A percentile compares a stretch with the other conserved stretches of the same genome.
Conservation (phyloP, 2,888 invertebrate species). For the Blastobasis lacticolella region DNA sequence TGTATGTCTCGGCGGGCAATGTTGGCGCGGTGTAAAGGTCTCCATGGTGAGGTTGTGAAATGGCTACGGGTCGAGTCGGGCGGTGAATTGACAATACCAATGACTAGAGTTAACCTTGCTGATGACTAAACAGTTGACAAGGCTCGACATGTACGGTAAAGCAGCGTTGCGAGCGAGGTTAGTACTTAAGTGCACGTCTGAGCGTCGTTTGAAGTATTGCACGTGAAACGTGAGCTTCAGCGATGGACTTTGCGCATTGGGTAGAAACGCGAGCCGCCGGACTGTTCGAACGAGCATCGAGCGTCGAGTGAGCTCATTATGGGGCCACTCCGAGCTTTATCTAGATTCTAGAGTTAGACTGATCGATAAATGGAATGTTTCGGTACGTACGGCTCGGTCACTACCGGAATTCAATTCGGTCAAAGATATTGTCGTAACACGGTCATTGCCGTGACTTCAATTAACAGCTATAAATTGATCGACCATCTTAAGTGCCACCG, state of each 20-base stretch:
- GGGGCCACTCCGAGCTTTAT: background rate
- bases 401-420: background rate
- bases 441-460: constrained; percentile 43
- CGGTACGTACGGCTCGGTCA: constrained; percentile 5
- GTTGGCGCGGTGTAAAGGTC: background rate
- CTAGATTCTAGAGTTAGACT: background rate
- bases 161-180: constrained; percentile 44
- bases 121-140: constrained; percentile 40
- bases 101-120: constrained; percentile 39
- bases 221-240: constrained; percentile 26
- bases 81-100: constrained; percentile 44
- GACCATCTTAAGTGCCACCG: too few species aligned
- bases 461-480: constrained; percentile 38
- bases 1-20: background rate
- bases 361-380: background rate
- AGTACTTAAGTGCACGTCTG: constrained; percentile 41
- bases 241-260: too few species aligned
- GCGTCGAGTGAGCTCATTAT: too few species aligned
- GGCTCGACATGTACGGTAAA: constrained; percentile 10
- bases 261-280: too few species aligned
- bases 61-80: constrained; percentile 19
- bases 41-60: constrained; percentile 30
- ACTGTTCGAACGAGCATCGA: too few species aligned
- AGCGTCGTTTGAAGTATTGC: constrained; percentile 38
- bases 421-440: constrained; percentile 37